A percentile compares a stretch with the other conserved stretches of the same genome.
phyloP scores from a whole-genome alignment of 2,888 invertebrate species.

The Dascillus cervinus region DNA sequence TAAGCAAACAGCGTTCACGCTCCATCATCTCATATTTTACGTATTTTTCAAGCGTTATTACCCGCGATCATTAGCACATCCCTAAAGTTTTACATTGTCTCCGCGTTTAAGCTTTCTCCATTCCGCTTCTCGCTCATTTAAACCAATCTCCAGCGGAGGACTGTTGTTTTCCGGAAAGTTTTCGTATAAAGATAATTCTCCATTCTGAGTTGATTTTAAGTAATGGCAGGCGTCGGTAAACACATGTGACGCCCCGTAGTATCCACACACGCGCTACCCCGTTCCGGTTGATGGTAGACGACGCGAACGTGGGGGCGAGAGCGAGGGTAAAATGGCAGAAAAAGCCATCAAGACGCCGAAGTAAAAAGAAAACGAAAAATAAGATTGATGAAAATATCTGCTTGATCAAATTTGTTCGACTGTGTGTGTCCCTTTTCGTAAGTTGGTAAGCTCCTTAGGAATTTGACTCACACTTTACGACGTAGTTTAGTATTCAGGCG shows the following conservation, averaged over 20 bases:
- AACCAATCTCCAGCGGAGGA: too few species aligned
- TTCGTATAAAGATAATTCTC: conserved; percentile 26
- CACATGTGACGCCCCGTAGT: conserved; percentile 30
- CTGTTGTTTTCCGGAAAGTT: too few species aligned
- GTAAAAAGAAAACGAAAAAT: conserved; percentile 36
- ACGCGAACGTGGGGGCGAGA: conserved; percentile 18
- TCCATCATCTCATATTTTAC: conserved; percentile 30
- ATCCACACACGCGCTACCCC: conserved; percentile 24
- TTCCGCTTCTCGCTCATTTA: conserved; percentile 20
- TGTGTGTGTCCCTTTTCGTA: conserved; percentile 37
- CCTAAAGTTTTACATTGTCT: conserved; percentile 24
- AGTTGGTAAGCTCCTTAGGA: conserved; percentile 25
- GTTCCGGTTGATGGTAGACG: conserved; percentile 17
- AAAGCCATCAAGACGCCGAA: conserved; percentile 39
- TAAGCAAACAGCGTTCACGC: conserved; percentile 15
- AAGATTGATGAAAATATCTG: conserved; percentile 43
- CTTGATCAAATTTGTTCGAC: conserved; percentile 44
- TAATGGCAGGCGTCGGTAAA: conserved; percentile 34
- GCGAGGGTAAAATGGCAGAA: conserved; percentile 38
- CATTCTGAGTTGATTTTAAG: conserved; percentile 25
- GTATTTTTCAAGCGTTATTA: conserved; percentile 36
- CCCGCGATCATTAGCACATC: conserved; percentile 29
- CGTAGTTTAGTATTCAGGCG: conserved; percentile 24
- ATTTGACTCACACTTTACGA: conserved; percentile 27
- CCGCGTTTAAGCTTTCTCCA: conserved; percentile 18